phyloP scores from a whole-genome alignment of 2,888 invertebrate species.

The Syrphus vitripennis region DNA sequence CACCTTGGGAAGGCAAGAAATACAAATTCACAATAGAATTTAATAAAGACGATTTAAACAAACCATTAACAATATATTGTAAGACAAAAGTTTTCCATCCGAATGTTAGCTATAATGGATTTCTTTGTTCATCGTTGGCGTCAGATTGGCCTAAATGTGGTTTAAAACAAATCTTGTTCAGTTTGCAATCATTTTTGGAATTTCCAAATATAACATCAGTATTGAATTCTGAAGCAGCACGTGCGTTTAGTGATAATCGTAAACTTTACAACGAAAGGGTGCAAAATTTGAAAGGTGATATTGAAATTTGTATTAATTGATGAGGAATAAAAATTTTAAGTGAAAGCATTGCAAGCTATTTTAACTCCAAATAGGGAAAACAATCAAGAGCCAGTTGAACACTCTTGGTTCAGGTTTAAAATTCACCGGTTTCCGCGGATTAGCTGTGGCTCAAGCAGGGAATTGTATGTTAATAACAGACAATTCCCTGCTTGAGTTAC shows the following conservation, averaged over 20 bases:
- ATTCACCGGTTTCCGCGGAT: too few species aligned
- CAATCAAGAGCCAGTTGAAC: too few species aligned
- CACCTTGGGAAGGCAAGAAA: constrained; percentile 17
- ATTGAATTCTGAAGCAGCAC: constrained; percentile 19
- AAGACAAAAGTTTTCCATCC: constrained; percentile 57
- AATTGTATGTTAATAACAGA: too few species aligned
- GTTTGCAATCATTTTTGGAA: constrained; percentile 54
- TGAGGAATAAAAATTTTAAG: not conserved
- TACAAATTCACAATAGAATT: constrained; percentile 39
- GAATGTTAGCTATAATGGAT: constrained; percentile 40
- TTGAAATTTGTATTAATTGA: not conserved
- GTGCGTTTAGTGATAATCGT: not conserved
- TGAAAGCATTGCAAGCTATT: not conserved
- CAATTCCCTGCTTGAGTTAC: too few species aligned
- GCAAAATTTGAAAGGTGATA: not conserved
- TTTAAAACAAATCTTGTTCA: constrained; percentile 50
- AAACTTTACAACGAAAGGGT: constrained; percentile 33
- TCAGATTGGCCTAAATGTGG: constrained; percentile 19
- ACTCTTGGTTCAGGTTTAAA: too few species aligned
- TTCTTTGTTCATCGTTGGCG: constrained; percentile 22
- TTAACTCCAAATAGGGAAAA: too few species aligned
- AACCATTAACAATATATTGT: not conserved
- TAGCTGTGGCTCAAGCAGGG: too few species aligned
- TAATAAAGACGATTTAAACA: not conserved
- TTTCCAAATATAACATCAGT: constrained; percentile 31